A percentile compares a stretch with the other conserved stretches of the same genome.
Evolutionary conservation across 2,113 vertebrate species (phyloP).

Genomic region (Python bivittatus): DNA sequence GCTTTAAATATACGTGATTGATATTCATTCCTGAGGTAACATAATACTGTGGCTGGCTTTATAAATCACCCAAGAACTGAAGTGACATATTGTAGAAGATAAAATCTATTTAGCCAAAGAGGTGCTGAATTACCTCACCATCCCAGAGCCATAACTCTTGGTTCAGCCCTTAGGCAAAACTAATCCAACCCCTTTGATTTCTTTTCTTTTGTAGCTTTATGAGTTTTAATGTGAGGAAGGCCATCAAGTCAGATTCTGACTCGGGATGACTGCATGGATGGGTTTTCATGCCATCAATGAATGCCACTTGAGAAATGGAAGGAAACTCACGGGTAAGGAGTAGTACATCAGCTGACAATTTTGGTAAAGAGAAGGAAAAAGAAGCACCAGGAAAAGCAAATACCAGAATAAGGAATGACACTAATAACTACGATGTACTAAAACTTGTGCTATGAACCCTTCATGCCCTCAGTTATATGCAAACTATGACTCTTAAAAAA

Average conservation of each 20-base stretch:
- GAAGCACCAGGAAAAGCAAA: background rate
- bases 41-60: conserved; percentile 35
- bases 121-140: conserved; percentile 25
- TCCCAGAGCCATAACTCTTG: conserved; percentile 37
- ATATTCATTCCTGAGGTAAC: conserved; percentile 36
- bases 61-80: conserved; percentile 45
- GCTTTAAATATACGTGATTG: conserved; percentile 38
- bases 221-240: background rate
- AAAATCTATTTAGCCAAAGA: conserved; percentile 28
- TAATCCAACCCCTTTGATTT: conserved; percentile 14
- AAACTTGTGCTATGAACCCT: background rate
- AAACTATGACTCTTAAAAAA: background rate
- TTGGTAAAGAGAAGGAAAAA: conserved; percentile 12
- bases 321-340: conserved; percentile 32
- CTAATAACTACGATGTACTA: conserved; percentile 7
- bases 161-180: conserved; percentile 39
- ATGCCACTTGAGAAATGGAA: conserved; percentile 44
- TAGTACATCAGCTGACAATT: conserved; percentile 33
- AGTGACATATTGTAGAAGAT: conserved; percentile 38
- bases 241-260: background rate
- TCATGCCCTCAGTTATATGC: background rate
- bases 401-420: conserved; percentile 17
- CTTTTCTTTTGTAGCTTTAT: background rate
- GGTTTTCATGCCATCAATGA: conserved; percentile 34
- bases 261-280: background rate